phyloP scores from a whole-genome alignment of 2,888 invertebrate genomes.

The Pteria penguin region DNA sequence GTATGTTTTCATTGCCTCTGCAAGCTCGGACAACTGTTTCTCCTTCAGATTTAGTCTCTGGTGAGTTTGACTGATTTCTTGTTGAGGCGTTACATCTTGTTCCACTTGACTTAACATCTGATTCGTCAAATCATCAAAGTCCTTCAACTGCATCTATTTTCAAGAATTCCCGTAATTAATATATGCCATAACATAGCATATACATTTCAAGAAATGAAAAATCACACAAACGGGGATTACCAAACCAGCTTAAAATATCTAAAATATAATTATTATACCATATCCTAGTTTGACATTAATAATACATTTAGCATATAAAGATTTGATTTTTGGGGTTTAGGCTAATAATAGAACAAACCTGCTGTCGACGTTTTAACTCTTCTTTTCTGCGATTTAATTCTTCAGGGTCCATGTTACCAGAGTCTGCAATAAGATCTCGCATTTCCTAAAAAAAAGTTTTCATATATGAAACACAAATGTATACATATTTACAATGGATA shows the following conservation, averaged over 20 bases:
- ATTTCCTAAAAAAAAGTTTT: slow-evolving; percentile 73
- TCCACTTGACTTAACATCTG: slow-evolving; percentile 66
- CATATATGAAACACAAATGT: too few relatives aligned
- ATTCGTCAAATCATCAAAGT: slow-evolving; percentile 73
- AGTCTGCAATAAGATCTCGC: slow-evolving; percentile 72
- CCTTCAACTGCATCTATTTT: slow-evolving; percentile 61
- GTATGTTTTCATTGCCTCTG: slow-evolving; percentile 72
- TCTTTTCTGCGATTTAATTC: slow-evolving; percentile 70
- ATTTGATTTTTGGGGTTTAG: too few relatives aligned
- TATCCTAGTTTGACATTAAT: too few relatives aligned
- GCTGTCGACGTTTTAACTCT: slow-evolving; percentile 68
- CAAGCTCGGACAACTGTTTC: slow-evolving; percentile 74
- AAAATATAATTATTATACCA: too few relatives aligned
- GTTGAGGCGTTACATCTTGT: slow-evolving; percentile 63
- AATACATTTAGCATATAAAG: too few relatives aligned
- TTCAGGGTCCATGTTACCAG: slow-evolving; percentile 66
- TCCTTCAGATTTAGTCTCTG: slow-evolving; percentile 73
- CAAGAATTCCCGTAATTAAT: too few relatives aligned
- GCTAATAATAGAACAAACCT: too few relatives aligned
- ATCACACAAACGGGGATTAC: too few relatives aligned
- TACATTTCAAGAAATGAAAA: too few relatives aligned
- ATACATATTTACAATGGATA: too few relatives aligned
- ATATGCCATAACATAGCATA: too few relatives aligned
- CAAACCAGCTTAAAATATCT: too few relatives aligned
- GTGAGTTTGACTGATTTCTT: slow-evolving; percentile 70